These are phyloP conservation scores for Macrostomum cliftonense DNA, from an alignment of 2,888 invertebrate species.

Conservation along the genomic window DNA sequence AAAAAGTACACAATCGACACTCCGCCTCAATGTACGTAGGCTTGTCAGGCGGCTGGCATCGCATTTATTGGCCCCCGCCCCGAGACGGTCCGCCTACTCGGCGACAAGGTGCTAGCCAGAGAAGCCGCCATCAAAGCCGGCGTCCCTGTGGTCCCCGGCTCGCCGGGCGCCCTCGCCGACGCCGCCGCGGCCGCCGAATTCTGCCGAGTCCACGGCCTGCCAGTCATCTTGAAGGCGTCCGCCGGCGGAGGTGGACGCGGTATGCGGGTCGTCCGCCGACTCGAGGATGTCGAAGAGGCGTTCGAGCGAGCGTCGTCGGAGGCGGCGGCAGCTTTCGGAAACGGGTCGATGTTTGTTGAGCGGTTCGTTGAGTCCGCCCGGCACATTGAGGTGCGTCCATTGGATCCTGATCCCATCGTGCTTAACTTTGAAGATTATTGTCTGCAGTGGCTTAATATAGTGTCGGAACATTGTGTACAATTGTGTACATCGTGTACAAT, in stretches of 20 bases:
- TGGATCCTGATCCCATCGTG: too few relatives aligned
- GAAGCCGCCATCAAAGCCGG: slow-evolving; percentile 78
- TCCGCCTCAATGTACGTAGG: slow-evolving; percentile 24
- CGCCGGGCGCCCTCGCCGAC: slow-evolving; percentile 70
- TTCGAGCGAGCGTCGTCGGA: slow-evolving; percentile 85
- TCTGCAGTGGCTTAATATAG: too few relatives aligned
- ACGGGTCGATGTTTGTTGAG: slow-evolving; percentile 95
- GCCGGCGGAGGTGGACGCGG: slow-evolving; percentile 89
- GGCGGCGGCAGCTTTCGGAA: slow-evolving; percentile 83
- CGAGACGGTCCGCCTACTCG: slow-evolving; percentile 84
- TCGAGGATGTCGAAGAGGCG: slow-evolving; percentile 52
- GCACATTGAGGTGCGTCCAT: slow-evolving; percentile 93
- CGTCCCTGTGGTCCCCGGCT: slow-evolving; percentile 69
- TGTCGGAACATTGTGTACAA: too few relatives aligned
- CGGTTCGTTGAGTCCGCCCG: slow-evolving; percentile 90
- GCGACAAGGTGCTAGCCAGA: slow-evolving; percentile 93
- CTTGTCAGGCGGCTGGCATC: slow-evolving; percentile 71
- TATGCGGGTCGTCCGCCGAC: slow-evolving; percentile 47
- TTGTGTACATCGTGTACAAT: too few relatives aligned
- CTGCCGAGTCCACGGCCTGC: slow-evolving; percentile 68
- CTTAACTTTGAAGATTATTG: too few relatives aligned
- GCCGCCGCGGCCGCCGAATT: slow-evolving; percentile 71
- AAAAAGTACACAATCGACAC: too few relatives aligned
- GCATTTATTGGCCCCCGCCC: slow-evolving; percentile 88
- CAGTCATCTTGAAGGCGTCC: slow-evolving; percentile 95